Conservation (phyloP, 1,140 invertebrate genomes). For the Drosophila fuyamai region DNA sequence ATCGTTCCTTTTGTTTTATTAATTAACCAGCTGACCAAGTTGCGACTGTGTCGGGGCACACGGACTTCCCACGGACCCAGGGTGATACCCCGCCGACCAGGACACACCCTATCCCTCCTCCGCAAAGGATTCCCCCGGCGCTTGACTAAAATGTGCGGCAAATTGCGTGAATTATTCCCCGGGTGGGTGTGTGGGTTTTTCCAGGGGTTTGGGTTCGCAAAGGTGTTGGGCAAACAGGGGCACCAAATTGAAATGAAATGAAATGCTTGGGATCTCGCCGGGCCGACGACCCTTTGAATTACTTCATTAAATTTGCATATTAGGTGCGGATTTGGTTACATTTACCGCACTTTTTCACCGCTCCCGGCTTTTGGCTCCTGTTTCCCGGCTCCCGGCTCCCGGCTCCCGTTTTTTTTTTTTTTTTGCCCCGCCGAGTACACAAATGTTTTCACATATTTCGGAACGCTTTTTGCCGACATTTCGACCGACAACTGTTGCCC, state of each 20-base stretch:
- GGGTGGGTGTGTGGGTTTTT: not conserved
- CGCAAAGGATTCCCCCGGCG: slow-evolving; percentile 9
- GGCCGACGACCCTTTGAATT: slow-evolving; percentile 71
- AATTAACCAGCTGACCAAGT: slow-evolving; percentile 70
- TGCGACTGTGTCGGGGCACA: not conserved
- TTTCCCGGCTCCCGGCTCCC: not conserved
- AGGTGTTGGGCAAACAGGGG: slow-evolving; percentile 59
- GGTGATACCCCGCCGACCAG: slow-evolving; percentile 3
- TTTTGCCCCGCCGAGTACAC: slow-evolving; percentile 1
- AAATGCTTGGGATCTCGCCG: slow-evolving; percentile 25
- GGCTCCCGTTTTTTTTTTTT: too few species aligned
- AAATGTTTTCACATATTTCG: slow-evolving; percentile 11
- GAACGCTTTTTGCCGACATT: slow-evolving; percentile 13
- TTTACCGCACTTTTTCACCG: slow-evolving; percentile 65
- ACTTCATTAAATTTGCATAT: slow-evolving; percentile 84
- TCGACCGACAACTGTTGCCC: slow-evolving; percentile 9
- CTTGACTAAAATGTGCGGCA: slow-evolving; percentile 72
- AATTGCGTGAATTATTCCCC: slow-evolving; percentile 78
- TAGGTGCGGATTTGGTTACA: slow-evolving; percentile 77
- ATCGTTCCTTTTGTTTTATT: slow-evolving; percentile 47
- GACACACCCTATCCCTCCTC: not conserved
- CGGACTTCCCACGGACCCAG: not conserved
- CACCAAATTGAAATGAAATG: slow-evolving; percentile 73
- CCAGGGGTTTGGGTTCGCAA: slow-evolving; percentile 6
- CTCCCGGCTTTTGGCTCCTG: slow-evolving; percentile 15